Conservation (phyloP, 2,888 invertebrate genomes). For the Eupithecia centaureata region DNA sequence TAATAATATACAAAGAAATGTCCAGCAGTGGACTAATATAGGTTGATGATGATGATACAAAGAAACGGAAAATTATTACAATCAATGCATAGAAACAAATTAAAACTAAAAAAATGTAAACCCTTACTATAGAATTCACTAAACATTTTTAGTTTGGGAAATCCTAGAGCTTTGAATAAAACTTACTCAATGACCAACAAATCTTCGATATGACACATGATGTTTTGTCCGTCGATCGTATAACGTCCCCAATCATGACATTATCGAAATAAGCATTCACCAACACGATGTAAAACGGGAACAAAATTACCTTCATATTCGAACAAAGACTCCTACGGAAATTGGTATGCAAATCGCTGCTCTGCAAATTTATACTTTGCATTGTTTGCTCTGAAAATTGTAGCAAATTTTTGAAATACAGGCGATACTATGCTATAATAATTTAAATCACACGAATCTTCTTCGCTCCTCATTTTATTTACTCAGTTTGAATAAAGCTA, state of each 20-base stretch:
- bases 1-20: too few relatives aligned
- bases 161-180: background rate
- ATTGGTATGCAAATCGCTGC: constrained; percentile 21
- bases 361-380: constrained; percentile 27
- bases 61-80: too few relatives aligned
- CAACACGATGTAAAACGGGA: constrained; percentile 38
- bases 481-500: background rate
- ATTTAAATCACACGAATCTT: background rate
- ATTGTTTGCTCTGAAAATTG: constrained; percentile 46
- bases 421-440: background rate
- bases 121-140: background rate
- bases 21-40: too few relatives aligned
- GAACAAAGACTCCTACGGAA: constrained; percentile 15
- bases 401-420: constrained; percentile 25
- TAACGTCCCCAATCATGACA: constrained; percentile 58
- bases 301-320: constrained; percentile 38
- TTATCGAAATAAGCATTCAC: constrained; percentile 49
- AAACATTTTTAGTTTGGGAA: background rate
- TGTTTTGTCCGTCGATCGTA: constrained; percentile 58
- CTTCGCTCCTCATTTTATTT: background rate
- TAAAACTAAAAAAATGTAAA: too few relatives aligned
- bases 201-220: constrained; percentile 59
- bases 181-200: constrained; percentile 66
- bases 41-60: too few relatives aligned
- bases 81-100: too few relatives aligned